Evolutionary conservation across 2,797 vertebrate genomes (phyloP).

Genomic region (Epinephelus awoara): DNA sequence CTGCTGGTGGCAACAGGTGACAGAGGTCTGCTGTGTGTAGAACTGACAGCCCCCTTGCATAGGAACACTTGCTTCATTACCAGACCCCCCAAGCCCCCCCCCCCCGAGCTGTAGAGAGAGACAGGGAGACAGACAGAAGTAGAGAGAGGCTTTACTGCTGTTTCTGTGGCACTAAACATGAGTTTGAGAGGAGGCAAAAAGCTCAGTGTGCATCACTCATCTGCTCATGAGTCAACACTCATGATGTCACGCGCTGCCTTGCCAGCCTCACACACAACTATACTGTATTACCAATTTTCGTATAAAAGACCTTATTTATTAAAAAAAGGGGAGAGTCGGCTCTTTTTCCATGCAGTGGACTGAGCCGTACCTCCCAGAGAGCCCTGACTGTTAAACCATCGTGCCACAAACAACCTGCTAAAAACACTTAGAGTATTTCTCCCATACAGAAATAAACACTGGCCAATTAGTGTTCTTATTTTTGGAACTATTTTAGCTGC

Average conservation of each 20-base stretch:
- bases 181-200: conserved; percentile 72
- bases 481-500: conserved; percentile 77
- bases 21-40: conserved; percentile 83
- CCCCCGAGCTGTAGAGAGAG: conserved; percentile 18
- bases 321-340: conserved; percentile 71
- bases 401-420: conserved; percentile 83
- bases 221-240: conserved; percentile 85
- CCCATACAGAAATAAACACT: conserved; percentile 84
- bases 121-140: conserved; percentile 56
- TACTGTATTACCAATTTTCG: conserved; percentile 78
- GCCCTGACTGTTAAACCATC: conserved; percentile 71
- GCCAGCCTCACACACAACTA: conserved; percentile 82
- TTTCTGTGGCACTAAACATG: conserved; percentile 70
- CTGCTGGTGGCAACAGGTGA: conserved; percentile 82
- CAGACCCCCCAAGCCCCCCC: conserved; percentile 11
- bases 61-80: conserved; percentile 82
- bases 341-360: conserved; percentile 82
- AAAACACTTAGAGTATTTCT: conserved; percentile 82
- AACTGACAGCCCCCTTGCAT: conserved; percentile 73
- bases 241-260: conserved; percentile 84
- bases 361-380: conserved; percentile 85
- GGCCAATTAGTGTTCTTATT: conserved; percentile 84
- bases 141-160: conserved; percentile 71
- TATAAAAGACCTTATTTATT: conserved; percentile 88
- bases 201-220: conserved; percentile 86